phyloP scores from a whole-genome alignment of 2,888 invertebrate species.

The Drosophila subquinaria region DNA sequence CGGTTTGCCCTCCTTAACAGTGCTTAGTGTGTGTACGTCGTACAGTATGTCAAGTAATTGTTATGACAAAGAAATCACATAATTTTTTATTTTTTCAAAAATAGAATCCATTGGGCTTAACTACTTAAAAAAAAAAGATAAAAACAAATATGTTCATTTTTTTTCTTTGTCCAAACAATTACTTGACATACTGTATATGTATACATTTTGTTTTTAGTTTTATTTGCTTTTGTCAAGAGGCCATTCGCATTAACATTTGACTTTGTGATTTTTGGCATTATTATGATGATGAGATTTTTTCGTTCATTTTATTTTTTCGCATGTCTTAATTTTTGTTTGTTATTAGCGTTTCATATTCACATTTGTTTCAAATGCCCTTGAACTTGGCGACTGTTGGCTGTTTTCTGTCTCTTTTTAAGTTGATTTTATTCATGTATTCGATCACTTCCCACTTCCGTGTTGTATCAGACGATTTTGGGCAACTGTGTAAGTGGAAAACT shows the following conservation, averaged over 20 bases:
- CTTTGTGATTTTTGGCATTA: slow-evolving; percentile 32
- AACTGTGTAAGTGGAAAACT: slow-evolving; percentile 40
- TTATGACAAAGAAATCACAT: neutral
- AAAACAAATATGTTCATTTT: neutral
- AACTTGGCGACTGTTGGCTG: slow-evolving; percentile 40
- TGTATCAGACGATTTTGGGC: slow-evolving; percentile 14
- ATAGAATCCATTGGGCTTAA: too few species aligned
- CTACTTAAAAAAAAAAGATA: too few species aligned
- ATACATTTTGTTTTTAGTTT: slow-evolving; percentile 41
- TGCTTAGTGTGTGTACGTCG: neutral
- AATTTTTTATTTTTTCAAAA: too few species aligned
- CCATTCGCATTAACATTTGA: slow-evolving; percentile 68
- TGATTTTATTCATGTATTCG: slow-evolving; percentile 7
- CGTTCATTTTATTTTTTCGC: neutral
- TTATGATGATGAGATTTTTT: slow-evolving; percentile 23
- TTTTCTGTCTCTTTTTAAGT: slow-evolving; percentile 9
- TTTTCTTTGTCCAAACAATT: neutral
- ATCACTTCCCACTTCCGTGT: slow-evolving; percentile 51
- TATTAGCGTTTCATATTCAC: slow-evolving; percentile 37
- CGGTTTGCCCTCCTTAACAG: slow-evolving; percentile 35
- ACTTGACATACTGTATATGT: neutral
- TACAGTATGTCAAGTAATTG: slow-evolving; percentile 23
- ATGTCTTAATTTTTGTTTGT: slow-evolving; percentile 21
- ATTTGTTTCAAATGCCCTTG: slow-evolving; percentile 43
- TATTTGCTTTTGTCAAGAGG: slow-evolving; percentile 69